Base-by-base conservation (phyloP, 2,888 invertebrate genomes). In the Drosophila meridiana region DNA sequence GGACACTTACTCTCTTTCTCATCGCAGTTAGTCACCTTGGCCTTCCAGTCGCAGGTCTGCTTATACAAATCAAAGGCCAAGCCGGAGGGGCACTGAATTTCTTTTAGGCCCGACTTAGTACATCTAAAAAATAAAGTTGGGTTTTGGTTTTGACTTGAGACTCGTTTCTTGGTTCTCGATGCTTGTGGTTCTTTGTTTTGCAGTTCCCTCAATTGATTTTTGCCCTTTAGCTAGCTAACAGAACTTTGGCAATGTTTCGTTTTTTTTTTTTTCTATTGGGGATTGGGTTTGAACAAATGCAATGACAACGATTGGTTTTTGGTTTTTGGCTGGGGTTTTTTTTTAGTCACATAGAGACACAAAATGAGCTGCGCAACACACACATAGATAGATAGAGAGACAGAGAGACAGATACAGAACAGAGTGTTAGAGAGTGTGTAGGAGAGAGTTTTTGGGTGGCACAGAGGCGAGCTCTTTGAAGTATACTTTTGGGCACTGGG, bases 31-130 rank as follows among this genome's bases (percentile, higher is more conserved):
- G 95, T 96, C 95, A 98, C 98, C 96, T 98, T 97, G 95, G 97
- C 97, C 96, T 98, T 98, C 98, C 98, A 98, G 96, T 98, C 98
- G 95, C 98, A 98, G 94, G 98, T 98, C 95, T 98, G 98, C 95
- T 98, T 98, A 95, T 97, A 97, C 95, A 98, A 96, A 96, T 98
- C 98, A 96, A 98, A 98, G 95, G 98, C 96, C 96, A 98, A 95
- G 95, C 98, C 98, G 94, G 97, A 97, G 94, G 98, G 98, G 95
- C 98, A 98, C 95, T 97, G 97, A 95, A 98, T 97, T 96, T 97
- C 97, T 96, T 97, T 97, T 95, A 97, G 96, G 95, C 97, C 97
- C 95, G 97, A 97, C 95, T 96, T 97, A 95, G 97, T 97, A 96
- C 97, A 97, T 93, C 93, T 93, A 91, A 84, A 88, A 85, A 83